A percentile compares a stretch with the other conserved stretches of the same genome.
phyloP scores from a whole-genome alignment of 2,888 invertebrate genomes.

The Proisotoma minuta region DNA sequence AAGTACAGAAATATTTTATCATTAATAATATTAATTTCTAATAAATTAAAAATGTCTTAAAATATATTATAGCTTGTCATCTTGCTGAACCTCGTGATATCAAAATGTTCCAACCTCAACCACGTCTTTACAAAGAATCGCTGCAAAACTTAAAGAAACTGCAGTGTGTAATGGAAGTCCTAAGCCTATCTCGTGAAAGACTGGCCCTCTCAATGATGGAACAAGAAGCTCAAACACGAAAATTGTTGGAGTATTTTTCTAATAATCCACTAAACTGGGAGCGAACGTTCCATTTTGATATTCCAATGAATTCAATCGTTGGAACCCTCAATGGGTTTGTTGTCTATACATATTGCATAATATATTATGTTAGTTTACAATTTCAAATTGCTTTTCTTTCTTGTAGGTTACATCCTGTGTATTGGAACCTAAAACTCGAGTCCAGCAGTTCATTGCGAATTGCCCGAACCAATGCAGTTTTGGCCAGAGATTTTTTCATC shows the following conservation, averaged over 20 bases:
- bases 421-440: constrained; percentile 35
- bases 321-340: constrained; percentile 4
- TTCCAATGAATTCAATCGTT: constrained; percentile 23
- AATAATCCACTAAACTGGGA: constrained; percentile 31
- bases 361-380: neutral
- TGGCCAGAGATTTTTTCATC: constrained; percentile 34
- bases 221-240: constrained; percentile 35
- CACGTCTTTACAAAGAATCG: constrained; percentile 19
- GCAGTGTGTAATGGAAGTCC: constrained; percentile 42
- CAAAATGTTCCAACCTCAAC: constrained; percentile 26
- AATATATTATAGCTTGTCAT: constrained; percentile 34
- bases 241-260: constrained; percentile 32
- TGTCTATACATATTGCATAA: neutral
- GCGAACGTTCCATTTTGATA: constrained; percentile 40
- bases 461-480: constrained; percentile 23
- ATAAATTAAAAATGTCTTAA: neutral
- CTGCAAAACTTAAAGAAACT: constrained; percentile 38
- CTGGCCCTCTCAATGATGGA: constrained; percentile 31
- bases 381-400: neutral
- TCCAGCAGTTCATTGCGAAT: constrained; percentile 17
- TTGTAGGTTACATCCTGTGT: constrained; percentile 31
- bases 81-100: constrained; percentile 36
- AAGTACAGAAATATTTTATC: constrained; percentile 11
- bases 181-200: constrained; percentile 38
- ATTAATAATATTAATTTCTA: neutral